Percentiles rank a stretch among this genome's conserved stretches.
Conservation (phyloP, 1,140 invertebrate species). For the Bombus turneri region DNA sequence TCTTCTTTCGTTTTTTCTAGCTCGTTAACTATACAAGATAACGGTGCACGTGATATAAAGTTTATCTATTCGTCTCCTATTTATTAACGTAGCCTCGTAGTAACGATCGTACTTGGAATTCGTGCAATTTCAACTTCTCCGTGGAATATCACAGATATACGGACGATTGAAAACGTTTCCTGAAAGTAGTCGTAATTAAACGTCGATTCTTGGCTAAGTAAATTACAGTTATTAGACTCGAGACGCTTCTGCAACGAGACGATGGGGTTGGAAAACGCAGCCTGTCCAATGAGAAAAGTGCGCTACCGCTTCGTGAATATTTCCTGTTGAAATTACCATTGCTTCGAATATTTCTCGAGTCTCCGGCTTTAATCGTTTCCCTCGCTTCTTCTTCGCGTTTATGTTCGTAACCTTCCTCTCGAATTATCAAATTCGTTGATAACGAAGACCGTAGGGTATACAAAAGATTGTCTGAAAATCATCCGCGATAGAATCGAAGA, state of each 20-base stretch:
- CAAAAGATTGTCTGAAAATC: background rate
- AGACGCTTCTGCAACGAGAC: background rate
- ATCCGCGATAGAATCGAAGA: background rate
- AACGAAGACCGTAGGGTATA: background rate
- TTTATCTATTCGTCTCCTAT: background rate
- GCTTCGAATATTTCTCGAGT: background rate
- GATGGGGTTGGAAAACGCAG: background rate
- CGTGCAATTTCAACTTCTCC: background rate
- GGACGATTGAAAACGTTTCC: background rate
- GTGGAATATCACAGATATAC: background rate
- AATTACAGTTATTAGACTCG: background rate
- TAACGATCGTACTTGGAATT: background rate
- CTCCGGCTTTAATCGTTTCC: no score
- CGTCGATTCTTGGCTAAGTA: background rate
- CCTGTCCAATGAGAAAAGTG: background rate
- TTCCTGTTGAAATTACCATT: slow-evolving; percentile 3
- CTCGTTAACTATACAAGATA: background rate
- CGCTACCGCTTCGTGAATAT: background rate
- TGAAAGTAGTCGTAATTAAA: background rate
- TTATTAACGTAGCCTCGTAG: background rate
- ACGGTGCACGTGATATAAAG: background rate
- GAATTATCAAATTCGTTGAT: no score
- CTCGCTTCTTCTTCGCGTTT: no score
- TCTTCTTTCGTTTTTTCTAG: background rate
- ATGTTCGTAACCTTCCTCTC: no score